phyloP scores from a whole-genome alignment of 2,113 vertebrate species.

The Chloropsis hardwickii region DNA sequence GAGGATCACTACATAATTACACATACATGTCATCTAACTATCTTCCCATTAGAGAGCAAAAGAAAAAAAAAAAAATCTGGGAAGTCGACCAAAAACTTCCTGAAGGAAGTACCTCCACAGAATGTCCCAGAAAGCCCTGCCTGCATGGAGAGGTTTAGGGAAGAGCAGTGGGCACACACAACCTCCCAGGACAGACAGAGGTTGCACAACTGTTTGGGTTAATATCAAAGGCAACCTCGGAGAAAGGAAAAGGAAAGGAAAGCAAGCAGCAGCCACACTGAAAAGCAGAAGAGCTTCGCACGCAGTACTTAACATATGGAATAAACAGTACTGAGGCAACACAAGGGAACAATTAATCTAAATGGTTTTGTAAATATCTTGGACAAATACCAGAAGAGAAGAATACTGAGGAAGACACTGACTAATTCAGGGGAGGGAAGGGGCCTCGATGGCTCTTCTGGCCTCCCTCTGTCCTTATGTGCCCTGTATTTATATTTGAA shows the following conservation, averaged over 20 bases:
- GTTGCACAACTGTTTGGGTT: constrained; percentile 51
- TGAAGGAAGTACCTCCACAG: not conserved
- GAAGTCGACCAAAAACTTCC: not conserved
- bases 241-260: constrained; percentile 58
- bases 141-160: not conserved
- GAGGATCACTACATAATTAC: not conserved
- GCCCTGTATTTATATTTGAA: constrained; percentile 67
- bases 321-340: constrained; percentile 68
- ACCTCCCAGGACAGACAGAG: constrained; percentile 6
- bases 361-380: constrained; percentile 69
- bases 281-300: constrained; percentile 63
- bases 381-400: constrained; percentile 70
- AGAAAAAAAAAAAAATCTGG: not conserved
- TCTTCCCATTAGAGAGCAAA: not conserved
- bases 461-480: constrained; percentile 70
- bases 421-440: constrained; percentile 58
- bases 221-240: constrained; percentile 30
- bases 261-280: constrained; percentile 42
- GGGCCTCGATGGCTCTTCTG: constrained; percentile 57
- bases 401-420: constrained; percentile 70
- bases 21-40: not conserved
- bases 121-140: not conserved
- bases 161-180: not conserved
- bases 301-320: constrained; percentile 71
- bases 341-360: constrained; percentile 75